Conservation (phyloP, 2,113 vertebrate species). For the Gavia stellata region DNA sequence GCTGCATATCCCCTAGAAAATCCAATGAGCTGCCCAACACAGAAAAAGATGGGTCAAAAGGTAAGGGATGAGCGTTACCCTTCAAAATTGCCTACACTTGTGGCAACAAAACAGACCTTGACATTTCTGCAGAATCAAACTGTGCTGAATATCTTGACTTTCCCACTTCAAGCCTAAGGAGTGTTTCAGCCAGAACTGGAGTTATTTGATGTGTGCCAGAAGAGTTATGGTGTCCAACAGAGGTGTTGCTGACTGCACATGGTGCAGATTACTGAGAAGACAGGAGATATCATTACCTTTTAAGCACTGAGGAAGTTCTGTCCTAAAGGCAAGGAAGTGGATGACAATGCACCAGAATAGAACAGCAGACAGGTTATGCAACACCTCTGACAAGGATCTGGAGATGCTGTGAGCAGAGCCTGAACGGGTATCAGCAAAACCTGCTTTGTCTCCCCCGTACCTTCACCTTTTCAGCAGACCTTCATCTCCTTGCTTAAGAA, state of each 20-base stretch:
- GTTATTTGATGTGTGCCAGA: fast-evolving
- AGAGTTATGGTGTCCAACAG: background rate
- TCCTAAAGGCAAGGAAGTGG: background rate
- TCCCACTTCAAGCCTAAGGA: background rate
- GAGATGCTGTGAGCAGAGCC: background rate
- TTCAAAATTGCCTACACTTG: background rate
- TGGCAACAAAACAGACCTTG: background rate
- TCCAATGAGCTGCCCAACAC: background rate
- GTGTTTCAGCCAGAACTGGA: background rate
- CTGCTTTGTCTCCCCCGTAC: background rate
- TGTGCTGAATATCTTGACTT: background rate
- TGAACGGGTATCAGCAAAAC: background rate
- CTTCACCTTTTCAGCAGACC: background rate
- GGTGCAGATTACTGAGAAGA: background rate
- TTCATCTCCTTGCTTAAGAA: background rate
- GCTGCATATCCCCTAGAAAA: background rate
- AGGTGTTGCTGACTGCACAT: background rate
- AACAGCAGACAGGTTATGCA: background rate
- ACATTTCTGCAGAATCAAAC: background rate
- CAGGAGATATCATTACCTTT: background rate
- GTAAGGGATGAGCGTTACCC: background rate
- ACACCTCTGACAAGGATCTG: background rate
- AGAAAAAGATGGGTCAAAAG: background rate
- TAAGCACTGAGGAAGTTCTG: background rate
- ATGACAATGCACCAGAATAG: background rate